phyloP scores from a whole-genome alignment of 2,113 vertebrate genomes.

The Cichladusa arquata region DNA sequence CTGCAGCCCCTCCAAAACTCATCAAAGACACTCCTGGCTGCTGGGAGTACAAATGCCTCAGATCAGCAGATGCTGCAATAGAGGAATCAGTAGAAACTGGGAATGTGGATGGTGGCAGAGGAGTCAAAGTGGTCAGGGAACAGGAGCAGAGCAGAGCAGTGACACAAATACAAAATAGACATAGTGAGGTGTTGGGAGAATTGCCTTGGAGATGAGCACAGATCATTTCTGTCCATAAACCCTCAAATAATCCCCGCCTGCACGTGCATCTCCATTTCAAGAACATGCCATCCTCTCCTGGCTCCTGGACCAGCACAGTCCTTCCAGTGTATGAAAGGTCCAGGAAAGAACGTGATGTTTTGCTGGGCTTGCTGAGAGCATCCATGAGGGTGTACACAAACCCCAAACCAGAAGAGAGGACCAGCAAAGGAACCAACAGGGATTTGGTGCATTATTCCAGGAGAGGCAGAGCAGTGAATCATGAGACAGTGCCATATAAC shows the following conservation, averaged over 20 bases:
- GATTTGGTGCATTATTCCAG: neutral
- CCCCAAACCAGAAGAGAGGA: neutral
- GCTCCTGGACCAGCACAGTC: neutral
- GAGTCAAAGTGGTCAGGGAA: neutral
- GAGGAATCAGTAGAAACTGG: neutral
- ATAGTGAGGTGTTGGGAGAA: rapidly evolving
- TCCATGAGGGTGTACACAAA: neutral
- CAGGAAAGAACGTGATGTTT: neutral
- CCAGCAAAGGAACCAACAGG: neutral
- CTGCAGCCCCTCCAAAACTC: neutral
- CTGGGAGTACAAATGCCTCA: neutral
- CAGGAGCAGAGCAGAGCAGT: neutral
- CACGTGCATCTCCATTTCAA: neutral
- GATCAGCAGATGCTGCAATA: neutral
- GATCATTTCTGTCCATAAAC: neutral
- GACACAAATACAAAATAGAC: neutral
- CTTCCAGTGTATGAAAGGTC: neutral
- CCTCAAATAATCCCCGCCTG: neutral
- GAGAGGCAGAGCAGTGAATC: neutral
- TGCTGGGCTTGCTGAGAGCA: neutral
- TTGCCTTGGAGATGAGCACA: neutral
- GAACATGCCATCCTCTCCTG: neutral
- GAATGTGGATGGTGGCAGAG: rapidly evolving
- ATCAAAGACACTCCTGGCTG: neutral
- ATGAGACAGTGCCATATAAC: rapidly evolving